Percentiles rank a stretch among this genome's conserved stretches.
Evolutionary conservation across 2,888 invertebrate genomes (phyloP).

Genomic region (Timandra comae): DNA sequence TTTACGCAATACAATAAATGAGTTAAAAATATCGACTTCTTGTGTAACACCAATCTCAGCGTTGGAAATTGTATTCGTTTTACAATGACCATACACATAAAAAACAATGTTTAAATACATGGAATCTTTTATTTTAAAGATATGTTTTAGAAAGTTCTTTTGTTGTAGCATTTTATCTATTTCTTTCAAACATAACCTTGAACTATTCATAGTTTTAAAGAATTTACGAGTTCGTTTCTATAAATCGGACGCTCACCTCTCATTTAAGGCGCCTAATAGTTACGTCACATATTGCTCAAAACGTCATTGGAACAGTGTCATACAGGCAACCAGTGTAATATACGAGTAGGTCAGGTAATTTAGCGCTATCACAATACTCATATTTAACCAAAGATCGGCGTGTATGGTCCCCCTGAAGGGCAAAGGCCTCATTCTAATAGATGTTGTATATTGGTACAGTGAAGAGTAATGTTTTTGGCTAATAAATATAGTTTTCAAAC

Average conservation of each 20-base stretch:
- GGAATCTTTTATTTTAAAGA: too few relatives aligned
- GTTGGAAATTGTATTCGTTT: too few relatives aligned
- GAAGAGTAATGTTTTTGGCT: not conserved
- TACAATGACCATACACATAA: too few relatives aligned
- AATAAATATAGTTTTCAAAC: not conserved
- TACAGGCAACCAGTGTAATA: constrained; percentile 27
- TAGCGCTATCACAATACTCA: constrained; percentile 22
- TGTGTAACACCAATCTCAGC: too few relatives aligned
- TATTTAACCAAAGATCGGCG: too few relatives aligned
- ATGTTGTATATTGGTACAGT: constrained; percentile 1
- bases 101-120: too few relatives aligned
- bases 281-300: constrained; percentile 43
- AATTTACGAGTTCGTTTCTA: constrained; percentile 14
- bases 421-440: too few relatives aligned
- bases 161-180: too few relatives aligned
- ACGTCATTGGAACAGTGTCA: constrained; percentile 41
- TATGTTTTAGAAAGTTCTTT: not conserved
- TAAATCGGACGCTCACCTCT: constrained; percentile 19
- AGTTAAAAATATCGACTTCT: too few relatives aligned
- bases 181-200: constrained; percentile 11
- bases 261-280: constrained; percentile 14
- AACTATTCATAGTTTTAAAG: constrained; percentile 9
- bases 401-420: too few relatives aligned
- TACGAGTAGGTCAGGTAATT: constrained; percentile 38
- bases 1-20: constrained; percentile 28